Evolutionary conservation across 2,113 vertebrate genomes (phyloP).

Genomic region (Oryzias melastigma): DNA sequence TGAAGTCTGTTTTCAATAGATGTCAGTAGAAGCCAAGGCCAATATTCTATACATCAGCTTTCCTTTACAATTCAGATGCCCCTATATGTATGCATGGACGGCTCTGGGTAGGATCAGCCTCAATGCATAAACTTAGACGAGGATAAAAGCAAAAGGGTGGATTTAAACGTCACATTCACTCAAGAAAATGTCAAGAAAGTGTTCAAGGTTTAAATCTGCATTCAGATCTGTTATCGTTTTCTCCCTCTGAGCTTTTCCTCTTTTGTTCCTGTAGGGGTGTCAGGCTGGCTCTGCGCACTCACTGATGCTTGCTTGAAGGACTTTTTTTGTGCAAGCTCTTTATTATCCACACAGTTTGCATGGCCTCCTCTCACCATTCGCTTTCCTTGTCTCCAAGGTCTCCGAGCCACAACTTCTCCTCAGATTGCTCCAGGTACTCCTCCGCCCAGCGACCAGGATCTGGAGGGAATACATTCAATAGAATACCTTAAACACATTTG

Average conservation of each 20-base stretch:
- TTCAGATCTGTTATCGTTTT: slow-evolving; percentile 1
- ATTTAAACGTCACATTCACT: neutral
- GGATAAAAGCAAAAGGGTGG: slow-evolving; percentile 7
- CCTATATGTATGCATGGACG: slow-evolving; percentile 1
- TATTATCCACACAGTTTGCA: slow-evolving; percentile 3
- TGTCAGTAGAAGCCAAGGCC: slow-evolving; percentile 3
- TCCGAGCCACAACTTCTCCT: slow-evolving; percentile 97
- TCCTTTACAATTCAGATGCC: neutral
- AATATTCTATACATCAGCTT: neutral
- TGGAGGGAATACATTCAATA: slow-evolving; percentile 39
- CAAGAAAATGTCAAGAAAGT: slow-evolving; percentile 6
- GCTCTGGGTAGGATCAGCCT: neutral
- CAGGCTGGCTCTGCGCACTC: neutral
- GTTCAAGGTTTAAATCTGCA: slow-evolving; percentile 7
- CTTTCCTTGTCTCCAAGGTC: slow-evolving; percentile 86
- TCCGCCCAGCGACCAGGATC: slow-evolving; percentile 97
- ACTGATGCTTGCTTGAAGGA: neutral
- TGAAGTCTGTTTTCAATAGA: slow-evolving; percentile 9
- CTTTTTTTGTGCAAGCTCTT: neutral
- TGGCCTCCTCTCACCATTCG: slow-evolving; percentile 74
- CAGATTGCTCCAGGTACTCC: slow-evolving; percentile 96
- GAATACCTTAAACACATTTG: slow-evolving; percentile 6
- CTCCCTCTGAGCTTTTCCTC: slow-evolving; percentile 1
- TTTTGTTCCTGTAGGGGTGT: slow-evolving; percentile 4
- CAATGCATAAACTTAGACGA: neutral